Percentiles rank a stretch among this genome's conserved stretches.
Evolutionary conservation across 2,797 vertebrate species (phyloP).

Genomic region (Rhincodon typus): DNA sequence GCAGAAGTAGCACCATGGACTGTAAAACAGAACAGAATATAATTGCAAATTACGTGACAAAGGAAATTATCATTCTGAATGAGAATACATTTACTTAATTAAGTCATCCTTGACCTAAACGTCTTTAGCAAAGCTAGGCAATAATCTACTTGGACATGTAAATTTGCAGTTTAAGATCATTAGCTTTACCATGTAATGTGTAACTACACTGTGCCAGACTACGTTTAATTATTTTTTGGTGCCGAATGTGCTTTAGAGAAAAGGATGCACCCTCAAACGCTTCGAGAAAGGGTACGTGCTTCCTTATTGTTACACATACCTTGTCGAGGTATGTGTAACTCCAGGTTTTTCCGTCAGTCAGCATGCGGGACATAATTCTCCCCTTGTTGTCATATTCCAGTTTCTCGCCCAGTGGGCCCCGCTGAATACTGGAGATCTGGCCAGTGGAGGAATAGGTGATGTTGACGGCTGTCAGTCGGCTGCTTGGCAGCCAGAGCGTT

Average conservation of each 20-base stretch:
- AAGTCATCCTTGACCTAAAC: constrained; percentile 64
- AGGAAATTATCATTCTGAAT: constrained; percentile 53
- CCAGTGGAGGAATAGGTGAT: constrained; percentile 86
- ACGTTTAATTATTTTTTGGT: constrained; percentile 50
- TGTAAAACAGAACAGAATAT: constrained; percentile 56
- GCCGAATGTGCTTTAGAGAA: constrained; percentile 56
- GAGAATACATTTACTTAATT: constrained; percentile 58
- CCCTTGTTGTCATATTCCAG: constrained; percentile 88
- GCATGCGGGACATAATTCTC: constrained; percentile 81
- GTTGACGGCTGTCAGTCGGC: constrained; percentile 92
- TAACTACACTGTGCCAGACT: constrained; percentile 53
- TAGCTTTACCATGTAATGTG: constrained; percentile 59
- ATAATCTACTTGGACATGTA: constrained; percentile 63
- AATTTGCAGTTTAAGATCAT: constrained; percentile 63
- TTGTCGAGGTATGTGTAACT: constrained; percentile 96
- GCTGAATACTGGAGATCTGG: constrained; percentile 86
- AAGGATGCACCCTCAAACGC: constrained; percentile 61
- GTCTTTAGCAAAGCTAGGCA: constrained; percentile 61
- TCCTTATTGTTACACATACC: constrained; percentile 56
- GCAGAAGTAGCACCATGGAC: constrained; percentile 96
- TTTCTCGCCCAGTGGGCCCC: constrained; percentile 82
- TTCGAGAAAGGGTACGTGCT: constrained; percentile 45
- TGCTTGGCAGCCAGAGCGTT: constrained; percentile 94
- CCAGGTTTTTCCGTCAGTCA: constrained; percentile 99
- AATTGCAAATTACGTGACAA: constrained; percentile 46